These are phyloP conservation scores for Scolopax rusticola DNA, from an alignment of 2,797 vertebrate genomes.

Conservation along the genomic window DNA sequence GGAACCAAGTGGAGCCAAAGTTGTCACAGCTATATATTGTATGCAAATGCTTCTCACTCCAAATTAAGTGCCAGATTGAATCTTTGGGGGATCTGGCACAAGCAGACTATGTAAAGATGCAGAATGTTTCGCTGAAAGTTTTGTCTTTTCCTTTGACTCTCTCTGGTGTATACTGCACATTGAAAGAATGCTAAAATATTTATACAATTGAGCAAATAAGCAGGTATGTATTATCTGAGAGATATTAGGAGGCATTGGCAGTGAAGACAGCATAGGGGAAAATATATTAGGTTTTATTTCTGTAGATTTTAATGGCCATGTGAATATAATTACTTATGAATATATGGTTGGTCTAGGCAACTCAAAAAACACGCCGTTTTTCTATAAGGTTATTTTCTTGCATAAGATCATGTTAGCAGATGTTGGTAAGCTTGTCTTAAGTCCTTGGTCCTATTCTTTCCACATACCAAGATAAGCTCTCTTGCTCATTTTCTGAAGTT, in stretches of 20 bases:
- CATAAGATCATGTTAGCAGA: not conserved
- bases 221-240: not conserved
- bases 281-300: not conserved
- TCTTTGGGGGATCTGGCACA: not conserved
- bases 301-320: not conserved
- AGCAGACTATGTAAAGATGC: not conserved
- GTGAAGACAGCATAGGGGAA: not conserved
- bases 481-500: not conserved
- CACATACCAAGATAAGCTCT: not conserved
- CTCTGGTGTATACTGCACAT: not conserved
- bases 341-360: not conserved
- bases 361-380: not conserved
- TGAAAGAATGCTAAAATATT: not conserved
- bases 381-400: not conserved
- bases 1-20: not conserved
- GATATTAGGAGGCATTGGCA: not conserved
- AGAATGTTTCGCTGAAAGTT: not conserved
- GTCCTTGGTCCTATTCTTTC: not conserved
- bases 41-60: not conserved
- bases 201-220: not conserved
- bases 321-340: not conserved
- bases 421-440: not conserved
- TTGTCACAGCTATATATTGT: not conserved
- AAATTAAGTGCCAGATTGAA: not conserved
- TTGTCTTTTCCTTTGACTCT: not conserved